Evolutionary conservation across 2,888 invertebrate species (phyloP).

Genomic region (Hypsopygia costalis): DNA sequence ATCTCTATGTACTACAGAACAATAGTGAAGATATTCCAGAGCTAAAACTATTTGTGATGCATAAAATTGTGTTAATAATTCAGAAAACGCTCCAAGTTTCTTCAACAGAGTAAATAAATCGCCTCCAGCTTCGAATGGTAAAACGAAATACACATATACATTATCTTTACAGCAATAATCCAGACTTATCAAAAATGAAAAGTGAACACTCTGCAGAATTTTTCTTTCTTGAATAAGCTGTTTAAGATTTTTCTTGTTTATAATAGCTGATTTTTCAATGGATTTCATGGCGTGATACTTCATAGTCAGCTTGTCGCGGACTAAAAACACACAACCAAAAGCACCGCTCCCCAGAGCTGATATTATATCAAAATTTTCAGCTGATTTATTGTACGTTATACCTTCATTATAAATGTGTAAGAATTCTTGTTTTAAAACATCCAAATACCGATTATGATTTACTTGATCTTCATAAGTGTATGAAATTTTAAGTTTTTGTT

Average conservation of each 20-base stretch:
- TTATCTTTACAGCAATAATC: conserved; percentile 91
- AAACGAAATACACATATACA: conserved; percentile 87
- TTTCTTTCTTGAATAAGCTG: conserved; percentile 93
- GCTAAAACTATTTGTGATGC: conserved; percentile 93
- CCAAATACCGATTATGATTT: conserved; percentile 44
- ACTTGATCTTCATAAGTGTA: conserved; percentile 40
- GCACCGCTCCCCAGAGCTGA: conserved; percentile 91
- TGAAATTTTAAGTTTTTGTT: conserved; percentile 19
- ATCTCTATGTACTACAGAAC: conserved; percentile 92
- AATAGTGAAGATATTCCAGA: conserved; percentile 93
- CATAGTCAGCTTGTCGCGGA: conserved; percentile 80
- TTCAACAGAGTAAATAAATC: conserved; percentile 89
- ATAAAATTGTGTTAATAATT: conserved; percentile 90
- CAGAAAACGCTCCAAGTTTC: conserved; percentile 81
- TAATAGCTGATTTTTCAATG: conserved; percentile 89
- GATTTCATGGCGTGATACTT: conserved; percentile 92
- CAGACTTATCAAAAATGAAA: conserved; percentile 91
- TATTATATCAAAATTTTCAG: conserved; percentile 85
- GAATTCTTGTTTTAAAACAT: conserved; percentile 51
- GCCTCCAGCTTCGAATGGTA: conserved; percentile 91
- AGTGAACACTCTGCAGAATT: conserved; percentile 89
- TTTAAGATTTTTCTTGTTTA: conserved; percentile 89
- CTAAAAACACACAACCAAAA: conserved; percentile 90
- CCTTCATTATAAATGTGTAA: conserved; percentile 24
- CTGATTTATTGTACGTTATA: conserved; percentile 26